These are phyloP conservation scores for Stegana nigrithorax DNA, from an alignment of 2,888 invertebrate species.

Conservation along the genomic window DNA sequence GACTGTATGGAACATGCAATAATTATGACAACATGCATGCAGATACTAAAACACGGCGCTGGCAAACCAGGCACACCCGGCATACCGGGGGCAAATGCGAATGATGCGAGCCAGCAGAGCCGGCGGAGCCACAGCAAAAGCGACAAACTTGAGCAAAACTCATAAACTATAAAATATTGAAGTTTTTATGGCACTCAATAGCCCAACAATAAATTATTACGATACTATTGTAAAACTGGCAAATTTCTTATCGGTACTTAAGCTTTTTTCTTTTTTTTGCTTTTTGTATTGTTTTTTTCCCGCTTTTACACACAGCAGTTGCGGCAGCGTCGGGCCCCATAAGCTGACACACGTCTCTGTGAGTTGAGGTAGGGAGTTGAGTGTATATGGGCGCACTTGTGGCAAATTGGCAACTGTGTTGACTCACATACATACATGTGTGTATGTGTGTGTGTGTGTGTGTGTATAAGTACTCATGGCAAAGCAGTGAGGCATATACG, in stretches of 20 bases:
- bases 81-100: not conserved
- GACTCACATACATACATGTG: too few relatives aligned
- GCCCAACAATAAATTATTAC: conserved; percentile 61
- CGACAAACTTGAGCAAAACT: conserved; percentile 52
- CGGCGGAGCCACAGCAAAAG: not conserved
- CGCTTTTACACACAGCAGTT: too few relatives aligned
- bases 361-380: not conserved
- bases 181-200: conserved; percentile 63
- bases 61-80: not conserved
- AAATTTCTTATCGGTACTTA: conserved; percentile 62
- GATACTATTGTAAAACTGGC: conserved; percentile 62
- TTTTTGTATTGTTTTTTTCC: too few relatives aligned
- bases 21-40: conserved; percentile 51
- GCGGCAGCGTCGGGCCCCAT: too few relatives aligned
- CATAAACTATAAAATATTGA: conserved; percentile 64
- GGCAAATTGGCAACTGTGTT: too few relatives aligned
- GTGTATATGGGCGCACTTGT: too few relatives aligned
- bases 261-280: conserved; percentile 36
- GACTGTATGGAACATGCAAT: conserved; percentile 42
- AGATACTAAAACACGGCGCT: not conserved
- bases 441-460: too few relatives aligned
- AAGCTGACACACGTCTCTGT: not conserved
- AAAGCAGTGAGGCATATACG: too few relatives aligned
- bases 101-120: too few relatives aligned
- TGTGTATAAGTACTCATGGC: too few relatives aligned